Conservation (phyloP, 2,113 vertebrate species). For the Mesitornis unicolor region DNA sequence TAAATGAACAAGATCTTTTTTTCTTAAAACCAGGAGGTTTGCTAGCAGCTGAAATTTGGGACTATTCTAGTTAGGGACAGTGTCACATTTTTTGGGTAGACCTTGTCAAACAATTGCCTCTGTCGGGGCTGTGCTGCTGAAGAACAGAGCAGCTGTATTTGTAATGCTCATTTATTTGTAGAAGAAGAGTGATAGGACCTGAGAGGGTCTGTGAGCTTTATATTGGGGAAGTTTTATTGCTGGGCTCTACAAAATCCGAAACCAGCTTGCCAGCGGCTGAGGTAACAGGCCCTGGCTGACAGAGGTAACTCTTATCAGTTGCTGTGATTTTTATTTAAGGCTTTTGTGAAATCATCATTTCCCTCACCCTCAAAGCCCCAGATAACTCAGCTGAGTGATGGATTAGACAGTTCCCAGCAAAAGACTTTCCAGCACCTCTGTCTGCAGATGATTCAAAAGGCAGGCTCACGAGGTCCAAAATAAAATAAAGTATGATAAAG, state of each 20-base stretch:
- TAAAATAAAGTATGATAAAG: neutral
- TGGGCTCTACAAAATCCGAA: neutral
- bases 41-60: neutral
- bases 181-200: rapidly evolving
- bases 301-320: neutral
- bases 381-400: neutral
- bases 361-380: neutral
- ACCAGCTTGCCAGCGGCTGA: rapidly evolving
- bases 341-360: neutral
- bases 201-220: neutral
- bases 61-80: neutral
- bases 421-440: neutral
- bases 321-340: neutral
- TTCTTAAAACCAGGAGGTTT: neutral
- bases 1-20: neutral
- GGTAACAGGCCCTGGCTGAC: neutral
- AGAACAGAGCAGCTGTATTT: neutral
- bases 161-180: neutral
- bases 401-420: neutral
- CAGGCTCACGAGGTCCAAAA: neutral
- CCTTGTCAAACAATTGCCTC: neutral
- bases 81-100: rapidly evolving
- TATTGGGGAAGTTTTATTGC: neutral
- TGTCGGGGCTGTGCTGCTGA: neutral
- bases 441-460: neutral